phyloP scores from a whole-genome alignment of 2,113 vertebrate genomes.

The Campylomormyrus tamandua region DNA sequence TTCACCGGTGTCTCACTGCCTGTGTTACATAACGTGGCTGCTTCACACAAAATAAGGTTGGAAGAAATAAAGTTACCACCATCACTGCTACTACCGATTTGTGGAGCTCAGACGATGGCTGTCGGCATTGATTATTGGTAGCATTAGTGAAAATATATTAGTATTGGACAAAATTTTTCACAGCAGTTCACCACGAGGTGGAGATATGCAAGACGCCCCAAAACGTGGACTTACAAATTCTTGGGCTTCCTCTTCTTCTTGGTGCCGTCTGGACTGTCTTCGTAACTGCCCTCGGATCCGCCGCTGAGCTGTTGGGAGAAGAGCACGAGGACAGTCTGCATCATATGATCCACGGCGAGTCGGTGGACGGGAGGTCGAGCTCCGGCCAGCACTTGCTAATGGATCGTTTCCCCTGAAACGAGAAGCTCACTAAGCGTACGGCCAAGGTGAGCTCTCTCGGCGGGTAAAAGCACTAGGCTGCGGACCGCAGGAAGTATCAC shows the following conservation, averaged over 20 bases:
- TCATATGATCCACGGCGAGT: conserved; percentile 46
- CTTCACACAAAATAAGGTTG: not conserved
- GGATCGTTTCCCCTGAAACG: not conserved
- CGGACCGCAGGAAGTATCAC: conserved; percentile 47
- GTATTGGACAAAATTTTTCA: not conserved
- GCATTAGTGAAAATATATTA: not conserved
- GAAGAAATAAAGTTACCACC: not conserved
- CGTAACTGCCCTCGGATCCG: conserved; percentile 66
- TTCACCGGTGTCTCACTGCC: not conserved
- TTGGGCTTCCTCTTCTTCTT: conserved; percentile 76
- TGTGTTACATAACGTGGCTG: not conserved
- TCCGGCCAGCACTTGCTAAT: not conserved
- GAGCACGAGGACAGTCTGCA: conserved; percentile 59
- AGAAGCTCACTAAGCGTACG: not conserved
- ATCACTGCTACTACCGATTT: not conserved
- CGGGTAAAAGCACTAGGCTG: conserved; percentile 47
- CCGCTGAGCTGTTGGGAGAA: conserved; percentile 70
- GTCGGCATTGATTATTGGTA: not conserved
- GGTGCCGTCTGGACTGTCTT: conserved; percentile 59
- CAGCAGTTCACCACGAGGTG: not conserved
- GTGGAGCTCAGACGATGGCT: not conserved
- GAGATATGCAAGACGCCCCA: not conserved
- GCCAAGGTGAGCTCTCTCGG: not conserved
- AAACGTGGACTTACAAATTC: conserved; percentile 74
- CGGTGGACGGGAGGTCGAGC: not conserved